Base-by-base conservation (phyloP, 2,888 invertebrate genomes). In the Choristoneura rosaceana region DNA sequence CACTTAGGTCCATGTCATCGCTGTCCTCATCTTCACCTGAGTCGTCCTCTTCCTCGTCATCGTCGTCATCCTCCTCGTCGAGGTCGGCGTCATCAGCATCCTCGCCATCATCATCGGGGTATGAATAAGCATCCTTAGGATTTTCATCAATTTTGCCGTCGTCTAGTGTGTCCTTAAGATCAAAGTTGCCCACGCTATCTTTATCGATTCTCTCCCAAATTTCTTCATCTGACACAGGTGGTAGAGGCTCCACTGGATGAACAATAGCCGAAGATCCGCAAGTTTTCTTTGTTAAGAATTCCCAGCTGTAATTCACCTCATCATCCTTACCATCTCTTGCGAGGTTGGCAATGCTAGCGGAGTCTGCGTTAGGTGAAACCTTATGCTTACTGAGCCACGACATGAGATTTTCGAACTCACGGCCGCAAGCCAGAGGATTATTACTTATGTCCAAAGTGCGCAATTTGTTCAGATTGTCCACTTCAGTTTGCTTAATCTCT, bases 371-470 rank as follows among this genome's bases (percentile, higher is more conserved):
- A 4, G 95, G 95, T 3, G 94, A 93, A 0, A 96, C 95, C 76
- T 95, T 94, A 68, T 94, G 94, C 50, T 93, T 91, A 76, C 92
- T 95, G 70, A 96, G 88, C 95, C 95, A 96, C 64, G 94, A 92
- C 83, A 97, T 95, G 50, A 97, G 95, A 69, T 95, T 93, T 77
- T 95, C 95, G 81, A 97, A 96, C 63, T 96, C 96, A 41, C 95
- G 92, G 76, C 95, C 95, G 85, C 97, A 97, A 59, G 95, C 94
- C 50, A 97, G 88, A 2, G 96, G 96, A 87, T 97, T 97, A 77
- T 95, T 93, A 73, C 95, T 94, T 50, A 96, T 90, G 80, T 96
- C 96, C 4, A 97, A 87, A 55, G 95, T 93, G 64, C 94, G 91
- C 38, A 96, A 82, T 80, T 95, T 94, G 34, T 95, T 95, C 68